Conservation (phyloP, 2,113 vertebrate species). For the Lamprologus tigripictilis region DNA sequence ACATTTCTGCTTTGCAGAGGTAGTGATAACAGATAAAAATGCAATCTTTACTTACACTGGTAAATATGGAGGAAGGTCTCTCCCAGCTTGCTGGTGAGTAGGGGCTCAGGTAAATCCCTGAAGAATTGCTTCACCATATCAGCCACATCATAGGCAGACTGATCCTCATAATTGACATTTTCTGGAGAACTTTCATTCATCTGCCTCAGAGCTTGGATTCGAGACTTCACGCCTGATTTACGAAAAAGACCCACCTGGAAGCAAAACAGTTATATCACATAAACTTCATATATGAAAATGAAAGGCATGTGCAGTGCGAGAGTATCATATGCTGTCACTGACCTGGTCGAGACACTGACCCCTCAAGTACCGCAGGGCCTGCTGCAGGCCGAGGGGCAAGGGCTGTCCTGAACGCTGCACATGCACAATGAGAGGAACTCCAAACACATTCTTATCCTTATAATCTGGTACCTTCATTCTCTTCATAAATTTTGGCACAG, state of each 20-base stretch:
- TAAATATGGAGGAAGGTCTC: slow-evolving; percentile 98
- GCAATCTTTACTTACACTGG: slow-evolving; percentile 78
- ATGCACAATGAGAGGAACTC: slow-evolving; percentile 93
- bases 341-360: slow-evolving; percentile 96
- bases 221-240: slow-evolving; percentile 95
- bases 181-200: slow-evolving; percentile 93
- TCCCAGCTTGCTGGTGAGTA: slow-evolving; percentile 93
- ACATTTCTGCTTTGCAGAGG: neutral
- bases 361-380: slow-evolving; percentile 86
- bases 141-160: slow-evolving; percentile 93
- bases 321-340: neutral
- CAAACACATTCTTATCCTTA: slow-evolving; percentile 94
- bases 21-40: neutral
- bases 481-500: slow-evolving; percentile 98
- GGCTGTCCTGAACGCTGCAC: slow-evolving; percentile 95
- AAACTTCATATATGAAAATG: neutral
- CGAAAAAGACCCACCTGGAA: slow-evolving; percentile 92
- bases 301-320: neutral
- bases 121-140: slow-evolving; percentile 99
- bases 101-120: slow-evolving; percentile 91
- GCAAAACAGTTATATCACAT: neutral
- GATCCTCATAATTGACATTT: slow-evolving; percentile 88
- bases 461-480: slow-evolving; percentile 97
- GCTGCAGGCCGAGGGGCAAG: slow-evolving; percentile 90
- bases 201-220: slow-evolving; percentile 90